phyloP scores from a whole-genome alignment of 2,113 vertebrate species.

The Microcebus lehilahytsara region DNA sequence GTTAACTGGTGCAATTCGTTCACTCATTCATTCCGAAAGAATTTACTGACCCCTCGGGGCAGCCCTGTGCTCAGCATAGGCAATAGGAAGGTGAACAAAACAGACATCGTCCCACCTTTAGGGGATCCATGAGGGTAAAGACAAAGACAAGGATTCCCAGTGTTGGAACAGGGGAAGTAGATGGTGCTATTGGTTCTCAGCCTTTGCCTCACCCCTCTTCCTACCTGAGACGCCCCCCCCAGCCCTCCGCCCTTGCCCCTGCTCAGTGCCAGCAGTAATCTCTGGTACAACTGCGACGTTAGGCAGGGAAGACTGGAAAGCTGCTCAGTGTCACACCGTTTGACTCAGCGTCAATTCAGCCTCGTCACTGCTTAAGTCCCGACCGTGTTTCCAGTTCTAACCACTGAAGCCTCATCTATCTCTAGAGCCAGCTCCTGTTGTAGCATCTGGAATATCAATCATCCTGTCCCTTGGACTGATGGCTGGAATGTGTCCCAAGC shows the following conservation, averaged over 20 bases:
- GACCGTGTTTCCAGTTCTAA: background rate
- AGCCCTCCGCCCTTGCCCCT: background rate
- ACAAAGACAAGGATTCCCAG: background rate
- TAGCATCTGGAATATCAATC: background rate
- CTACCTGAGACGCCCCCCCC: too few species aligned
- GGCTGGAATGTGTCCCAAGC: background rate
- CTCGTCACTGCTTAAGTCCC: background rate
- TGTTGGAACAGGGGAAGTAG: background rate
- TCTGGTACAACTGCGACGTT: background rate
- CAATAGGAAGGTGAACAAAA: background rate
- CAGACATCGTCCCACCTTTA: background rate
- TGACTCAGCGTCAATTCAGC: background rate
- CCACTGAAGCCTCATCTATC: background rate
- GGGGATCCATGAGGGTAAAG: background rate
- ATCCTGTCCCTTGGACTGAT: background rate
- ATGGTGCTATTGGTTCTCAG: background rate
- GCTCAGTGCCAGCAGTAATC: background rate
- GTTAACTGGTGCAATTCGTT: background rate
- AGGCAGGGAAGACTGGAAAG: background rate
- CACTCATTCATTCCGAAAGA: background rate
- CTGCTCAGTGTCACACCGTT: background rate
- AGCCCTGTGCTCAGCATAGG: background rate
- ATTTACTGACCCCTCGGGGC: background rate
- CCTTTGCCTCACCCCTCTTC: background rate
- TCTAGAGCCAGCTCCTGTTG: background rate